Percentiles rank a stretch among this genome's conserved stretches.
Conservation (phyloP, 2,113 vertebrate species). For the Seriola aureovittata region DNA sequence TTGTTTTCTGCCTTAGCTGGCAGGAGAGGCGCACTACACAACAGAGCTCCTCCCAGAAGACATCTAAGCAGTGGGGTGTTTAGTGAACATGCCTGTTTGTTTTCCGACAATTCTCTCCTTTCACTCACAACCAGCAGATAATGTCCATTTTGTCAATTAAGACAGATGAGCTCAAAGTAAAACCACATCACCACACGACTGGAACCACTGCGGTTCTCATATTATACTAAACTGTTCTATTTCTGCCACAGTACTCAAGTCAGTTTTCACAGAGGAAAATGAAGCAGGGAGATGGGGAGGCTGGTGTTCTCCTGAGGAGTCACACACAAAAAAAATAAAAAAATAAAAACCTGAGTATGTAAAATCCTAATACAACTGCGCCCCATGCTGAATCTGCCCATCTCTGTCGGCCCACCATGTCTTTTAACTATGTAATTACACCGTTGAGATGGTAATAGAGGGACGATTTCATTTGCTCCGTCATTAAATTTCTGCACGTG, state of each 20-base stretch:
- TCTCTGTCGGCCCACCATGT: conserved; percentile 58
- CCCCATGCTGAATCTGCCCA: conserved; percentile 54
- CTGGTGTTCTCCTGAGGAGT: conserved; percentile 40
- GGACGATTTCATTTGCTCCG: conserved; percentile 75
- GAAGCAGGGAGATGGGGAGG: conserved; percentile 41
- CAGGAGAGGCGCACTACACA: conserved; percentile 67
- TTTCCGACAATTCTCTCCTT: conserved; percentile 56
- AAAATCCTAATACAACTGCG: conserved; percentile 39
- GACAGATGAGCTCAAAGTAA: conserved; percentile 57
- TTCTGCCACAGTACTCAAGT: conserved; percentile 36
- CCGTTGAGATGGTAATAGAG: conserved; percentile 66
- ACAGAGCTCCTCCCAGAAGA: conserved; percentile 69
- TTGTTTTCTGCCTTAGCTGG: conserved; percentile 71
- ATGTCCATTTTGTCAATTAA: conserved; percentile 70
- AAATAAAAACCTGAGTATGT: conserved; percentile 23
- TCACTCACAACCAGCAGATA: conserved; percentile 25
- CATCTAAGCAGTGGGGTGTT: conserved; percentile 67
- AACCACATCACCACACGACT: conserved; percentile 30
- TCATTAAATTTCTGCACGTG: conserved; percentile 74
- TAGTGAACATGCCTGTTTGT: conserved; percentile 72
- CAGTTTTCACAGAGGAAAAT: conserved; percentile 35
- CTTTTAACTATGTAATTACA: conserved; percentile 74
- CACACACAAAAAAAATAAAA: neutral
- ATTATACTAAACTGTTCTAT: conserved; percentile 42
- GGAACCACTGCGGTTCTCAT: conserved; percentile 20